A percentile compares a stretch with the other conserved stretches of the same genome.
phyloP scores from a whole-genome alignment of 2,113 vertebrate species.

The Illadopsis cleaveri region DNA sequence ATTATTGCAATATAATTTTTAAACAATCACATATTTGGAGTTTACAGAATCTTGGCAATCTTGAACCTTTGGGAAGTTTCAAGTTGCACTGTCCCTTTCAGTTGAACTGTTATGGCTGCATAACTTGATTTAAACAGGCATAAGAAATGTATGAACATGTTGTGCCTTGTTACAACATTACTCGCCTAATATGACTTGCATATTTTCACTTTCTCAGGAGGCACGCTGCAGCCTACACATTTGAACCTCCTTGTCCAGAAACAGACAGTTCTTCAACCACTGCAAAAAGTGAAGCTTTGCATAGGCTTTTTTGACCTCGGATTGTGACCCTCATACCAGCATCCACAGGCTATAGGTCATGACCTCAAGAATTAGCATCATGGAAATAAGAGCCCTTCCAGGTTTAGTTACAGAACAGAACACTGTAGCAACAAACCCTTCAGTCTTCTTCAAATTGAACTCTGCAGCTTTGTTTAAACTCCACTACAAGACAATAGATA shows the following conservation, averaged over 20 bases:
- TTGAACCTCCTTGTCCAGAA: constrained; percentile 14
- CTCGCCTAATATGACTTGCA: constrained; percentile 13
- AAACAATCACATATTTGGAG: neutral
- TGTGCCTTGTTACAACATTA: constrained; percentile 38
- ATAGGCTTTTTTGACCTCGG: constrained; percentile 65
- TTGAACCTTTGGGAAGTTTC: neutral
- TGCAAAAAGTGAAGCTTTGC: constrained; percentile 10
- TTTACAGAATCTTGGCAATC: neutral
- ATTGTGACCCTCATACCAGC: constrained; percentile 71
- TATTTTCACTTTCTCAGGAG: constrained; percentile 51
- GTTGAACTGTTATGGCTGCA: neutral
- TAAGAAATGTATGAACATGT: constrained; percentile 1
- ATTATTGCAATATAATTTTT: neutral
- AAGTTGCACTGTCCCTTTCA: neutral
- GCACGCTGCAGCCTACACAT: neutral
- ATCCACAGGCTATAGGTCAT: constrained; percentile 69
- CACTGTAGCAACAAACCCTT: constrained; percentile 32
- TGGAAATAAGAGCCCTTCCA: constrained; percentile 61
- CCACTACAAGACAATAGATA: constrained; percentile 43
- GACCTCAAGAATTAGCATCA: constrained; percentile 73
- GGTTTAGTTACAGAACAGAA: constrained; percentile 66
- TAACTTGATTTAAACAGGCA: neutral
- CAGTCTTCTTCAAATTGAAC: constrained; percentile 17
- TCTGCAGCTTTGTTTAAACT: constrained; percentile 29
- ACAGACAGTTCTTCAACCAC: constrained; percentile 25